phyloP scores from a whole-genome alignment of 2,797 vertebrate genomes.

The Propithecus deckenii region DNA sequence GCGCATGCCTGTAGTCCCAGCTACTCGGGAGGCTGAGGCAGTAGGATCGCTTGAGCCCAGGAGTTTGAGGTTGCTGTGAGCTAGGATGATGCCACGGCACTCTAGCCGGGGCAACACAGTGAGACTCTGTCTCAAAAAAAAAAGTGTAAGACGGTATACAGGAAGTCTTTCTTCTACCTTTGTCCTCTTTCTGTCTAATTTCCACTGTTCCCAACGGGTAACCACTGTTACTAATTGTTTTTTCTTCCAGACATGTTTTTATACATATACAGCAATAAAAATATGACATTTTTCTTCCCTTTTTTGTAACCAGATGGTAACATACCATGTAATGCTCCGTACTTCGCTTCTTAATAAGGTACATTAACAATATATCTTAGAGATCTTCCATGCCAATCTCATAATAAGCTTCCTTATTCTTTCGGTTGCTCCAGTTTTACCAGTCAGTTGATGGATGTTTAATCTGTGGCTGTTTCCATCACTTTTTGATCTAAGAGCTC shows the following conservation, averaged over 20 bases:
- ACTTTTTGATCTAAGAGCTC: neutral
- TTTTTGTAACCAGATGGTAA: neutral
- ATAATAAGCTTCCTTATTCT: neutral
- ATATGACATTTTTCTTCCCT: neutral
- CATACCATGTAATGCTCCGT: neutral
- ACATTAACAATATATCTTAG: neutral
- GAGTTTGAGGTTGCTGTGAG: no score
- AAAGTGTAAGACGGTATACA: neutral
- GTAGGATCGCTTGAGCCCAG: no score
- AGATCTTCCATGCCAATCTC: neutral
- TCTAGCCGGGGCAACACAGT: no score
- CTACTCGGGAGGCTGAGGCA: no score
- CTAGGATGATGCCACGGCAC: no score
- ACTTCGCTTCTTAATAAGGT: neutral
- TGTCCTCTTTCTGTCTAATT: neutral
- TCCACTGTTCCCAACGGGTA: neutral
- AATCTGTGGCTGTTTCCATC: neutral
- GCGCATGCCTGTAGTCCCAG: no score
- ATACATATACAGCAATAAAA: neutral
- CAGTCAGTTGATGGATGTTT: neutral
- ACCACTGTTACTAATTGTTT: neutral
- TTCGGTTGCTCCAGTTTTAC: neutral
- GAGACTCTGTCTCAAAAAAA: neutral
- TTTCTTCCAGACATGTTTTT: neutral
- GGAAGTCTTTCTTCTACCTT: neutral